phyloP scores from a whole-genome alignment of 2,888 invertebrate genomes.

The Hartigia nigra region DNA sequence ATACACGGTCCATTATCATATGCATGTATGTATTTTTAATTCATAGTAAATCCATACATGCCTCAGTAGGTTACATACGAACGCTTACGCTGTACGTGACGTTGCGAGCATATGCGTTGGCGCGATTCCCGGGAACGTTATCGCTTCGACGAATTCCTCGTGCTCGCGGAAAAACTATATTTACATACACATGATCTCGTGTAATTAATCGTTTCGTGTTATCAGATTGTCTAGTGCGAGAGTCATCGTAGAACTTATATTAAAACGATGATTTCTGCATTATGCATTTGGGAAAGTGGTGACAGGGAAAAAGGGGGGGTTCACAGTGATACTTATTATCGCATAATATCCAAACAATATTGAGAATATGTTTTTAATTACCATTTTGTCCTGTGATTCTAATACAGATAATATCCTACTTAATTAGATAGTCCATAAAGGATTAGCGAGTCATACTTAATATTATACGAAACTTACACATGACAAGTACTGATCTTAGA shows the following conservation, averaged over 20 bases:
- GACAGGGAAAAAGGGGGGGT: background rate
- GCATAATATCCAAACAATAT: background rate
- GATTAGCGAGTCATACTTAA: background rate
- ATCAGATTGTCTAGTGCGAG: background rate
- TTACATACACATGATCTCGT: slow-evolving; percentile 1
- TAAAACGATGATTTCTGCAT: background rate
- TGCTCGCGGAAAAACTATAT: background rate
- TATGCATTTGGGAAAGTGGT: background rate
- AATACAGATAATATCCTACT: background rate
- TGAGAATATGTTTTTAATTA: background rate
- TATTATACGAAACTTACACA: background rate
- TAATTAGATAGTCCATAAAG: background rate
- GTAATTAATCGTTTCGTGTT: background rate
- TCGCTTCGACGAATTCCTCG: background rate
- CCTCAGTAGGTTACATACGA: background rate
- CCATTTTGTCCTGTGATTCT: slow-evolving; percentile 7
- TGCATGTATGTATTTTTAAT: background rate
- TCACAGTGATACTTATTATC: background rate
- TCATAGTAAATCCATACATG: background rate
- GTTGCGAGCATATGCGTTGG: background rate
- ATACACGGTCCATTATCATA: background rate
- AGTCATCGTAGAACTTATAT: background rate
- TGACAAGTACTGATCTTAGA: slow-evolving; percentile 7
- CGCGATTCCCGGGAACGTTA: background rate
- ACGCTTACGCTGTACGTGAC: too few relatives aligned